These are phyloP conservation scores for Loripinus fragilis DNA, from an alignment of 2,888 invertebrate species.

Conservation along the genomic window DNA sequence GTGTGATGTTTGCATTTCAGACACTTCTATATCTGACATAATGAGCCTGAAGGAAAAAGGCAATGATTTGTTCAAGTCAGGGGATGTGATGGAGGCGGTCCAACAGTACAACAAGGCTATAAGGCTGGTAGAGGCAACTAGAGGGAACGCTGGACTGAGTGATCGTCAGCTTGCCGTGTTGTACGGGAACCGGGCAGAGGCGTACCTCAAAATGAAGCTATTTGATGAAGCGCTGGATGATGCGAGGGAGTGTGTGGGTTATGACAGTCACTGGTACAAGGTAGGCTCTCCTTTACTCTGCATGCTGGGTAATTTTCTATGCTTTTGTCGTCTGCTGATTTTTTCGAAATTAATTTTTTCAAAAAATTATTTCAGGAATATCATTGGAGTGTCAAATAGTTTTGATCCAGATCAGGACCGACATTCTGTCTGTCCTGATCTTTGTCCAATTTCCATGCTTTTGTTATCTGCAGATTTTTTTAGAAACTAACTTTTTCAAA, in stretches of 20 bases:
- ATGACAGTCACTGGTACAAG: conserved; percentile 73
- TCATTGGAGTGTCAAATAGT: too few species aligned
- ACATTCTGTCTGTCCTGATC: too few species aligned
- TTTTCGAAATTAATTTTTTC: too few species aligned
- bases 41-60: conserved; percentile 61
- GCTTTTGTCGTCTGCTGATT: too few species aligned
- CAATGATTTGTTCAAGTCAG: conserved; percentile 55
- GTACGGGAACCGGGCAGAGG: conserved; percentile 71
- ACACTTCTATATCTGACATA: conserved; percentile 28
- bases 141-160: conserved; percentile 22
- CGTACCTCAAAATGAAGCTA: conserved; percentile 56
- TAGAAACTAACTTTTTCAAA: too few species aligned
- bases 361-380: too few species aligned
- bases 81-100: conserved; percentile 51
- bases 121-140: conserved; percentile 27
- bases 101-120: conserved; percentile 63
- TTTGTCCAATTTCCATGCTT: too few species aligned
- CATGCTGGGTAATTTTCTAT: too few species aligned
- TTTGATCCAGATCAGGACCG: too few species aligned
- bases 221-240: conserved; percentile 57
- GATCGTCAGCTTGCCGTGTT: conserved; percentile 66
- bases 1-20: too few species aligned
- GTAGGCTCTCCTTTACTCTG: conserved; percentile 45
- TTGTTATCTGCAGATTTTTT: too few species aligned
- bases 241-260: conserved; percentile 67